Evolutionary conservation across 2,113 vertebrate species (phyloP), one percentile per base, ranked within the genome.

Genomic region (Acrocephalus arundinaceus): DNA sequence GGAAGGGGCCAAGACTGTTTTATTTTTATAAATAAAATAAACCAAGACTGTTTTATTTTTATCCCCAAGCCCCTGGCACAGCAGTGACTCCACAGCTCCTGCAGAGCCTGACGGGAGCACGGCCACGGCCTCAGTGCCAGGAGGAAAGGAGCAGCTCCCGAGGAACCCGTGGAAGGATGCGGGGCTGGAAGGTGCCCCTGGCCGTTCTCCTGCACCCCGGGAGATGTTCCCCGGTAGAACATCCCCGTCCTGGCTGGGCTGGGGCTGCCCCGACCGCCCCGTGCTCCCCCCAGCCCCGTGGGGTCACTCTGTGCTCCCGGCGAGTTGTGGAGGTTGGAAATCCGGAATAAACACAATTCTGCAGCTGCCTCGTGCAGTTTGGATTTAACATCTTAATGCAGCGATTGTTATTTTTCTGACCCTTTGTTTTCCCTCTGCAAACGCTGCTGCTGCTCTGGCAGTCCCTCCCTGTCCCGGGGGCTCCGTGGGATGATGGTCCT

Each of bases 401-500:
- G 76, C 23, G 3, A 11, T 7, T 18, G 65, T 23, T 90, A 27
- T 80, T 89, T 92, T 90, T 23, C 83, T n/a, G 48, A 17, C 9
- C 12, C 57, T 9, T 13, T 13, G 11, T n/a, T 37, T 82, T 79
- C 74, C 37, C 4, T 15, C 35, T 41, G 63, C 54, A 24, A 59
- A 9, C 5, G 75, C 68, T 22, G 49, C 3, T 57, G 14, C 35
- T 21, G 41, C 37, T 16, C 16, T 7, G 58, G 21, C 49, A 22
- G 33, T 2, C 0, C 28, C 58, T 43, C 3, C 52, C 15, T 15
- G 39, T 7, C 25, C 10, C 2, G 4, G 37, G 3, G 21, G 21
- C 10, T 51, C 3, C 1, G 2, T 0, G 41, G 2, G 55, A 18
- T 7, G 41, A 2, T 18, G 3, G 2, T 22, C 7, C 52, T 46